These are phyloP conservation scores for Uria aalge DNA, from an alignment of 2,113 vertebrate genomes.

Conservation along the genomic window DNA sequence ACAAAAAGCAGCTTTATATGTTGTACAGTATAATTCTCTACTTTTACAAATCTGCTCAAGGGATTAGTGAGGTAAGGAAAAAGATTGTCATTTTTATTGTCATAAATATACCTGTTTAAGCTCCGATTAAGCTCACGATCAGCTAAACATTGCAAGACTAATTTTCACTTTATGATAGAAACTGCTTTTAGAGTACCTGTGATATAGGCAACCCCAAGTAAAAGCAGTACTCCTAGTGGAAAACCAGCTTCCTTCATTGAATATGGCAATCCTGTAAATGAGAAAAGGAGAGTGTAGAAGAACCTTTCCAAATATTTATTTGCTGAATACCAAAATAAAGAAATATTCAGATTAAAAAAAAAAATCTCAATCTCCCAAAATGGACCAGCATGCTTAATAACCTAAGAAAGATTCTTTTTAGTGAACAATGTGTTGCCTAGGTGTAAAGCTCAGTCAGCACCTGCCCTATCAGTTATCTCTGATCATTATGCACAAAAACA, in stretches of 20 bases:
- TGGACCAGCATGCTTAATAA: not conserved
- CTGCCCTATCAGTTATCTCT: not conserved
- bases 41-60: constrained; percentile 45
- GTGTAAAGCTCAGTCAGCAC: not conserved
- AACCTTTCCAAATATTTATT: not conserved
- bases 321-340: not conserved
- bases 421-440: not conserved
- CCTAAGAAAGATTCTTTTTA: not conserved
- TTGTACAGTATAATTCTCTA: not conserved
- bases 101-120: not conserved
- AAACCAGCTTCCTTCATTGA: constrained; percentile 93
- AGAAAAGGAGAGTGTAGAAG: not conserved
- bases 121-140: not conserved
- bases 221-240: constrained; percentile 87
- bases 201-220: constrained; percentile 83
- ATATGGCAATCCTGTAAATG: constrained; percentile 88
- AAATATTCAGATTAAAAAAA: not conserved
- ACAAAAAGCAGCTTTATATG: constrained; percentile 51
- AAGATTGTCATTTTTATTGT: constrained; percentile 9
- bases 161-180: not conserved
- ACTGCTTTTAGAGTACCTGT: constrained; percentile 77
- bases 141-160: not conserved
- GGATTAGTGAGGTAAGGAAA: constrained; percentile 40
- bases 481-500: not conserved
- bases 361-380: not conserved